Evolutionary conservation across 2,888 invertebrate genomes (phyloP), one percentile per base, ranked within the genome.

Genomic region (Masnerella sp.): DNA sequence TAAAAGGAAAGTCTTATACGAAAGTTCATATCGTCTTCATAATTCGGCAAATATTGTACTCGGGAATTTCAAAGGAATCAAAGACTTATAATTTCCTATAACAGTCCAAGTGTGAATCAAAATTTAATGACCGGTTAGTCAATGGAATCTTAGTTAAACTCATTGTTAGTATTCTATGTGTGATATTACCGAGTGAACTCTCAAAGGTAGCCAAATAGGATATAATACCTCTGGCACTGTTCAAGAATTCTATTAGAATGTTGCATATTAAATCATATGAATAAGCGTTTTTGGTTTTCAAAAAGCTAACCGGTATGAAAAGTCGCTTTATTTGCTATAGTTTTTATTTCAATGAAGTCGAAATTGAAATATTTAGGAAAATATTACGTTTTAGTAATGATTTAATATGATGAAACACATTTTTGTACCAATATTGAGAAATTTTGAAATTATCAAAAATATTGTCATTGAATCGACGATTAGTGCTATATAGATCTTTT

Each of bases 141-240:
- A 61, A 69, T 58, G 40, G 54, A 61, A 59, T 59, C 69, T 45
- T 59, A 47, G 59, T 69, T 69, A 61, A 69, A 69, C 32, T 69
- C 69, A 69, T 69, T 69, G 69, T 69, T 61, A 40, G 61, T 69
- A 69, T 69, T 69, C 69, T 61, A 69, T 61, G 61, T 70, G 69
- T 52, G 69, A 42, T 49, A 62, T 40, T 32, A 34, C 52, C 32
- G 22, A 34, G 40, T 14, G 17, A 47, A 62, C 38, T 61, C 70
- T 70, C 52, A 69, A 69, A 69, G 69, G 45, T 30, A 45, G 17
- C 22, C 45, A 61, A 69, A 28, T 47, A 54, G 32, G n/a, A n/a
- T 12, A 58, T 43, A 56, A 43, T 67, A 43, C 28, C 42, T 51
- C 40, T 25, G 45, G 12, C 20, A 17, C 61, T 69, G 34, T 32